phyloP scores from a whole-genome alignment of 1,140 invertebrate species.

The Drosophila sucinea region DNA sequence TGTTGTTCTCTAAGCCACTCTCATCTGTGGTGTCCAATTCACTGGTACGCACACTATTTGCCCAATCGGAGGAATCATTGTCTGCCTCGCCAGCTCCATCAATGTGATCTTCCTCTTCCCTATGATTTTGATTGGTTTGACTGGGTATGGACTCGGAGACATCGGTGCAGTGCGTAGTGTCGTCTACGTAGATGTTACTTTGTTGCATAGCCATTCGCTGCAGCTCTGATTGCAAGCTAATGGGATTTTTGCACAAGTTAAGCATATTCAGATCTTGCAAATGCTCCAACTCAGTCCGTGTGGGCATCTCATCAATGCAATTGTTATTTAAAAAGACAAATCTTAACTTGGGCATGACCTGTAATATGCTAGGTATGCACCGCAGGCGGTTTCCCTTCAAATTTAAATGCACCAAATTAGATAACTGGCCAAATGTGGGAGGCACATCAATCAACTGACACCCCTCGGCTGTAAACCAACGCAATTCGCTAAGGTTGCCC shows the following conservation, averaged over 20 bases:
- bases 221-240: constrained; percentile 66
- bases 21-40: constrained; percentile 85
- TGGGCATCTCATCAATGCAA: constrained; percentile 73
- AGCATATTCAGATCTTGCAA: constrained; percentile 83
- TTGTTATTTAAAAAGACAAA: constrained; percentile 85
- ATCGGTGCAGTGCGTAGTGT: constrained; percentile 12
- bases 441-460: constrained; percentile 85
- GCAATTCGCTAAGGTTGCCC: constrained; percentile 84
- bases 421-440: constrained; percentile 83
- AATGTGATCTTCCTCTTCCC: constrained; percentile 13
- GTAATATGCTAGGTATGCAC: constrained; percentile 84
- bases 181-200: constrained; percentile 59
- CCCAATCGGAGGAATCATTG: constrained; percentile 84
- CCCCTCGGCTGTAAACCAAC: constrained; percentile 86
- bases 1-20: constrained; percentile 84
- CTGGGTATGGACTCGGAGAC: background rate
- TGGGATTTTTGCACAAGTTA: constrained; percentile 84
- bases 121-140: constrained; percentile 4
- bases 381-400: constrained; percentile 84
- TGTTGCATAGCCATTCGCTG: constrained; percentile 52
- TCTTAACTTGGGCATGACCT: constrained; percentile 84
- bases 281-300: constrained; percentile 68
- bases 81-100: constrained; percentile 1
- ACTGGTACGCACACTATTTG: constrained; percentile 85
- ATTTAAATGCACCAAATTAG: constrained; percentile 85